phyloP scores from a whole-genome alignment of 2,888 invertebrate species.

The Aporophyla lueneburgensis region DNA sequence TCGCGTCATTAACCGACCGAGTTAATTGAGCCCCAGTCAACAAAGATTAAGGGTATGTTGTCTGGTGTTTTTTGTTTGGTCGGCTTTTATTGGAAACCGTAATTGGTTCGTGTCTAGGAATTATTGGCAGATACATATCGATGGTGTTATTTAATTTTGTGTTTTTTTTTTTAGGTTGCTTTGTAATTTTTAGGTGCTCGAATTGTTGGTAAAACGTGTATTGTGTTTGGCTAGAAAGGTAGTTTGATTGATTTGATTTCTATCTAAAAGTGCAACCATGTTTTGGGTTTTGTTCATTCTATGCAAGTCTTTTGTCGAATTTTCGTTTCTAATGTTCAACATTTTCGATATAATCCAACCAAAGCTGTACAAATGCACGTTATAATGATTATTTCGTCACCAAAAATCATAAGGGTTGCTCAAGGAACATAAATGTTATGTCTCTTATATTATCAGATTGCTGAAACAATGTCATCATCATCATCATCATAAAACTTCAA shows the following conservation, averaged over 20 bases:
- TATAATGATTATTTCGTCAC: too few relatives aligned
- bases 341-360: too few relatives aligned
- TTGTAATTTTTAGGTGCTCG: constrained; percentile 22
- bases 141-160: constrained; percentile 55
- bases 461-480: neutral
- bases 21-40: constrained; percentile 79
- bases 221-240: neutral
- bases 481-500: too few relatives aligned
- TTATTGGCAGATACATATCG: constrained; percentile 63
- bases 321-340: neutral
- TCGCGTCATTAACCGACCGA: constrained; percentile 72
- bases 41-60: constrained; percentile 75
- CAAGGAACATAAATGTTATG: neutral
- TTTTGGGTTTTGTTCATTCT: neutral
- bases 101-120: constrained; percentile 71
- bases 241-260: constrained; percentile 13
- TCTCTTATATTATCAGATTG: neutral
- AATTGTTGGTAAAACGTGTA: constrained; percentile 9
- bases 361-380: too few relatives aligned
- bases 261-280: neutral
- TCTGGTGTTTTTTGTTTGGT: constrained; percentile 70
- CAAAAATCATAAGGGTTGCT: neutral
- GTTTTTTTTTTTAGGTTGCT: constrained; percentile 32
- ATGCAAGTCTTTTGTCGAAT: neutral
- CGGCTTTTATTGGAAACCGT: constrained; percentile 73